Base-by-base conservation (phyloP, 2,888 invertebrate species). In the Epinotia bilunana region DNA sequence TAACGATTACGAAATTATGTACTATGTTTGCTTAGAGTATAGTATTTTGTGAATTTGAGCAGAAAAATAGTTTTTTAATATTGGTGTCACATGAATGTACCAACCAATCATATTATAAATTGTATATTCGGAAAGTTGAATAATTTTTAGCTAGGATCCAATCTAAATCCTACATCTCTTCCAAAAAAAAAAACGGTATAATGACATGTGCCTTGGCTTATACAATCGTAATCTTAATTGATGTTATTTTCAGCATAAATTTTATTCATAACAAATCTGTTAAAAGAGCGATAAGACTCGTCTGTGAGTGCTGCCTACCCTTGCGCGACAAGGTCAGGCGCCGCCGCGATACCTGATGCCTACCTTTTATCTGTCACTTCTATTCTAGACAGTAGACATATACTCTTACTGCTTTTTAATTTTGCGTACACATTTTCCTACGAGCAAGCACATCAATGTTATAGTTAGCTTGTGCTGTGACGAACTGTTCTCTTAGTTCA, bases 1-100 rank as follows among this genome's bases (percentile, higher is more conserved):
- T 87, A 84, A 91, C 81, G 86, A 90, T 86, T 91, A 91, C 86
- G 87, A 87, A 85, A 86, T 88, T 63, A 74, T 57, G 46, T 81
- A 81, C 84, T 91, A 91, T 86, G 90, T 94, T 94, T 89, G 93
- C 93, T 93, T 94, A 94, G 93, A 90, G 91, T 90, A 89, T 91
- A 91, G 91, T 89, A 93, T 92, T 93, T 92, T 91, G 88, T 91
- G 92, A 92, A 91, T 92, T 93, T 92, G 93, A 91, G 93, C 93
- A 93, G 91, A 93, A 92, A 89, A 84, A 92, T 93, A 93, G 93
- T 93, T 94, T 94, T 94, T 92, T 94, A 93, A 94, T 92, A 93
- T 93, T 94, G 92, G 93, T 94, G 92, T 94, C 93, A 93, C 91
- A 90, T 92, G 88, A 91, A 93, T 93, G 93, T 94, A 93, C 93